Evolutionary conservation across 2,113 vertebrate genomes (phyloP), one percentile per base, ranked within the genome.

Genomic region (Lycaon pictus): DNA sequence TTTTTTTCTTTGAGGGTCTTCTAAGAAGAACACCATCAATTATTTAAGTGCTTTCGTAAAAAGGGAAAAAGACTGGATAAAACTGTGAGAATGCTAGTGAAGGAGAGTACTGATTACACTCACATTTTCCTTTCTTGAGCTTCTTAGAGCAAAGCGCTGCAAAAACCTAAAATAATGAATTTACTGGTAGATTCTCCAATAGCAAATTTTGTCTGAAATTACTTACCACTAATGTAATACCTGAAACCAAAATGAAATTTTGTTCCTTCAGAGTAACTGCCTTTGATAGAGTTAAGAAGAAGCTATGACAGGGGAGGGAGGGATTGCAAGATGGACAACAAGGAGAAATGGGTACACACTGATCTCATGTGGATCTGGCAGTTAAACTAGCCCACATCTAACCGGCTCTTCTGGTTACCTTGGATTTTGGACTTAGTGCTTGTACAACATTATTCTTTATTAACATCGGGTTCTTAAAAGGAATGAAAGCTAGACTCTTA

Each of bases 61-160:
- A 97, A 95, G 63, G 69, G n/a, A 43, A 93, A 91, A 69, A 35
- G 37, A 84, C 43, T n/a, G 58, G 71, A 35, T 77, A 94, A 95
- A 92, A 93, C 51, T 17, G 15, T 25, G 7, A 84, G 53, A 88
- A 77, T 86, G 77, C 22, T 84, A 86, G 55, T 83, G 72, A 90
- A 80, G 88, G 17, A 19, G 55, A 79, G 37, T 56, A 76, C 6
- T 53, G 62, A 69, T 25, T 1, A 77, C 29, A 84, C 17, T 43
- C 32, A 92, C n/a, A 55, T 32, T 83, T 89, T 63, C 79, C 37
- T 76, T 95, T 81, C 56, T 92, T 92, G 32, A 93, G 43, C 23
- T 80, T 96, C 22, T 84, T 72, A 67, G n/a, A 85, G 37, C 63
- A 82, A 88, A 95, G 77, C 95, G 72, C 82, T 95, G 22, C 85